Evolutionary conservation across 2,113 vertebrate genomes (phyloP).

Genomic region (Cygnus atratus): DNA sequence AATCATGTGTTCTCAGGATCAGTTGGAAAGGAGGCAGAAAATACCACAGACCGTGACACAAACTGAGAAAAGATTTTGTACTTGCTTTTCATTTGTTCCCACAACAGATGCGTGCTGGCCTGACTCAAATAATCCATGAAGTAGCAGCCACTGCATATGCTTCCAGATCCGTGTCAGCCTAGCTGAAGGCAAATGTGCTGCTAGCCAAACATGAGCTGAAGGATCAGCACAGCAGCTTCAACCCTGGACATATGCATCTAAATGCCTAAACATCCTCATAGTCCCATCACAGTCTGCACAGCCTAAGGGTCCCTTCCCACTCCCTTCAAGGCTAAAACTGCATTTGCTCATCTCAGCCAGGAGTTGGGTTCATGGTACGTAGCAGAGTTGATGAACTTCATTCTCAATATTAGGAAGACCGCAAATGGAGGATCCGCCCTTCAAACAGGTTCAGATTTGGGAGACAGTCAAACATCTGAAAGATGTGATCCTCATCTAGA

Average conservation of each 20-base stretch:
- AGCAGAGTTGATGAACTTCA: neutral
- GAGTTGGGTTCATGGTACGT: neutral
- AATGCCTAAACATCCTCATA: neutral
- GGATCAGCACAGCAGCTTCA: rapidly evolving
- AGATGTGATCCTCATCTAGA: constrained; percentile 43
- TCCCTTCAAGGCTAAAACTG: neutral
- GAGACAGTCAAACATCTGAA: constrained; percentile 22
- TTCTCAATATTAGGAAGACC: neutral
- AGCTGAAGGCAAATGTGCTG: neutral
- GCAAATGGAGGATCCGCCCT: neutral
- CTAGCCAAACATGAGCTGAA: neutral
- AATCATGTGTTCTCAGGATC: constrained; percentile 30
- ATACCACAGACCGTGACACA: constrained; percentile 53
- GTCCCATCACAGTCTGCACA: neutral
- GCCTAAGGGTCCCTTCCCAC: neutral
- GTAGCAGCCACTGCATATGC: constrained; percentile 44
- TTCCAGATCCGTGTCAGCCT: neutral
- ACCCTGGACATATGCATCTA: too few species aligned
- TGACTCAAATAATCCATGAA: constrained; percentile 44
- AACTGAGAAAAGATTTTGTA: constrained; percentile 54
- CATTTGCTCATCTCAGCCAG: neutral
- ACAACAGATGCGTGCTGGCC: constrained; percentile 56
- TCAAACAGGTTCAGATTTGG: constrained; percentile 26
- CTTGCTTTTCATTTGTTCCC: constrained; percentile 60
- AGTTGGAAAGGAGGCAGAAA: constrained; percentile 35